These are phyloP conservation scores for Pterocles orientalis DNA, from an alignment of 2,113 vertebrate species.

Conservation along the genomic window DNA sequence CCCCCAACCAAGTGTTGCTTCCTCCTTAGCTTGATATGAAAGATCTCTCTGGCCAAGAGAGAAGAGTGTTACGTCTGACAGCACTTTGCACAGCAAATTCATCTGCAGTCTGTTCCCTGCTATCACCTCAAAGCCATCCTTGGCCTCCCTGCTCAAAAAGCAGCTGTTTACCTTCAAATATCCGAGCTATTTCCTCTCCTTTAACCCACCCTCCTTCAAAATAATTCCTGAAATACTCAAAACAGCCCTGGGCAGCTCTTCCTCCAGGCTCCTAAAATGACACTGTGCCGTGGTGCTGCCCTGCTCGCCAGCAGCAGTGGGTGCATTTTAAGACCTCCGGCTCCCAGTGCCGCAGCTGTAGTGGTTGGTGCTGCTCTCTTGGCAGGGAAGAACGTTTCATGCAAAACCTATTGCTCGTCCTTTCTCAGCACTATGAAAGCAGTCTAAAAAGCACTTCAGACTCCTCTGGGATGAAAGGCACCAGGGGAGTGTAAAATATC, in stretches of 20 bases:
- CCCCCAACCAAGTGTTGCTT: background rate
- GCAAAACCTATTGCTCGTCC: background rate
- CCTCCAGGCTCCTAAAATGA: background rate
- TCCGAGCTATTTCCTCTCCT: background rate
- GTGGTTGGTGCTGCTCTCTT: background rate
- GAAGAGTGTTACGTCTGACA: background rate
- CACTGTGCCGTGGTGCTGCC: fast-evolving
- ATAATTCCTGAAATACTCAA: background rate
- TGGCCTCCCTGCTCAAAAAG: background rate
- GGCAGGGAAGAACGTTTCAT: background rate
- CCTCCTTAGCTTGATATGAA: background rate
- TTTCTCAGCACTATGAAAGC: background rate
- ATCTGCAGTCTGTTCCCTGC: background rate
- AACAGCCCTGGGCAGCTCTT: background rate
- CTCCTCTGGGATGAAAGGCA: background rate
- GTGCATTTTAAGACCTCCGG: background rate
- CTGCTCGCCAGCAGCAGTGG: background rate
- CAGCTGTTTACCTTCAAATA: background rate
- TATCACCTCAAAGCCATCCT: background rate
- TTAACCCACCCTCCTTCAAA: background rate
- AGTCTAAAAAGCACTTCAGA: background rate
- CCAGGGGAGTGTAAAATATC: background rate
- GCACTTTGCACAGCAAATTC: background rate
- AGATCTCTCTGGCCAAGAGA: background rate
- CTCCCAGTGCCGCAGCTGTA: fast-evolving